phyloP scores from a whole-genome alignment of 2,888 invertebrate genomes.

The Hololepta plana region DNA sequence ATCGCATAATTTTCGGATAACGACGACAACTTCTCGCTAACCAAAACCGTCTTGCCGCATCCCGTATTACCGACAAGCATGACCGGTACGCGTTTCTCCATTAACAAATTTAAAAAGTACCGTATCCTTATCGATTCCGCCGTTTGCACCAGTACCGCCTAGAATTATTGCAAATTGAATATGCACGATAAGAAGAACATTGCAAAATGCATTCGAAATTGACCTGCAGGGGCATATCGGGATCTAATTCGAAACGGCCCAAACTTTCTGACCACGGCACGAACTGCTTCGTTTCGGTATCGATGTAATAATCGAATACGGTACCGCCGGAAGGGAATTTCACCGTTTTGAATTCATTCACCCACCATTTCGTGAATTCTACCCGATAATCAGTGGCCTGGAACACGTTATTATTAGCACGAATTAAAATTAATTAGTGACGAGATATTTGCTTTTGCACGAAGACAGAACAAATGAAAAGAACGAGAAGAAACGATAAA shows the following conservation, averaged over 20 bases:
- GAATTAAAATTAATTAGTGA: no score
- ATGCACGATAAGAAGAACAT: slow-evolving; percentile 2
- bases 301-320: slow-evolving; percentile 90
- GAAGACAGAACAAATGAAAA: no score
- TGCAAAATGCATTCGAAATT: no score
- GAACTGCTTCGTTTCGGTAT: slow-evolving; percentile 78
- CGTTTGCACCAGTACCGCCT: slow-evolving; percentile 85
- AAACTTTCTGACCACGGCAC: slow-evolving; percentile 78
- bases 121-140: slow-evolving; percentile 80
- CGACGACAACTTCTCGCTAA: slow-evolving; percentile 50
- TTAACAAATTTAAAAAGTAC: slow-evolving; percentile 76
- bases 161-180: slow-evolving; percentile 1
- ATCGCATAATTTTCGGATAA: slow-evolving; percentile 76
- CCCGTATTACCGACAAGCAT: slow-evolving; percentile 92
- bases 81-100: slow-evolving; percentile 76
- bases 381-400: slow-evolving; percentile 47
- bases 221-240: slow-evolving; percentile 79
- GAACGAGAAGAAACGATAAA: no score
- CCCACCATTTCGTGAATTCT: slow-evolving; percentile 96
- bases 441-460: no score
- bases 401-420: no score
- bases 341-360: slow-evolving; percentile 86
- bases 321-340: slow-evolving; percentile 85
- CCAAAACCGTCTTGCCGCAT: slow-evolving; percentile 80
- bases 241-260: slow-evolving; percentile 78